A percentile compares a stretch with the other conserved stretches of the same genome.
Evolutionary conservation across 1,140 invertebrate genomes (phyloP).

Genomic region (Tetraneura akinire): DNA sequence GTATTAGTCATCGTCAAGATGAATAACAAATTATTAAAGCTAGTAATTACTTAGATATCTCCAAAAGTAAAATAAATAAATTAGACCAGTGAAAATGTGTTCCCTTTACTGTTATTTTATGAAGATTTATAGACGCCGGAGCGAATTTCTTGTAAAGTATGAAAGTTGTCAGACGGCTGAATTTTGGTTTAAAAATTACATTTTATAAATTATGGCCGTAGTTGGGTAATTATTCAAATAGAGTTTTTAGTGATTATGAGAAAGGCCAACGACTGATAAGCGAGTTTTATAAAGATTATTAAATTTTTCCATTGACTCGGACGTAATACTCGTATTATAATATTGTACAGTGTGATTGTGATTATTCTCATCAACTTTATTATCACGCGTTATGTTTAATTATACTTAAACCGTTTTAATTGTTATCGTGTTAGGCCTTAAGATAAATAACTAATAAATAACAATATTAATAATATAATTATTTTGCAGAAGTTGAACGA

Average conservation of each 20-base stretch:
- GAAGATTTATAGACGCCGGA: not conserved
- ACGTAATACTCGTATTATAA: no score
- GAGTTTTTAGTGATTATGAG: slow-evolving; percentile 1
- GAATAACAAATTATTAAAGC: not conserved
- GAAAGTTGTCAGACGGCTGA: not conserved
- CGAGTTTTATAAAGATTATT: no score
- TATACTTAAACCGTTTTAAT: no score
- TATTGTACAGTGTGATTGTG: no score
- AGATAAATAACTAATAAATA: no score
- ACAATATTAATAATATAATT: no score
- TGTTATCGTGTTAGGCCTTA: no score
- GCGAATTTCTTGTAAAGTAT: slow-evolving; percentile 19
- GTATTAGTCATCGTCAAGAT: not conserved
- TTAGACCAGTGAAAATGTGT: slow-evolving; percentile 1
- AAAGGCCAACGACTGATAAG: no score
- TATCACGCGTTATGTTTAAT: no score
- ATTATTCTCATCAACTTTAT: no score
- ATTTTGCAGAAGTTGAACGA: no score
- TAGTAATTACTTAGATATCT: slow-evolving; percentile 2
- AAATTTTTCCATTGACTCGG: no score
- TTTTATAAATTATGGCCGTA: slow-evolving; percentile 10
- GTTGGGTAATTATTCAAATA: not conserved
- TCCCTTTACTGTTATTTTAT: not conserved
- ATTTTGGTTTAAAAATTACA: slow-evolving; percentile 23
- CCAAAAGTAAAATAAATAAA: slow-evolving; percentile 18